Conservation (phyloP, 2,888 invertebrate genomes). For the Mesochorus sp. region DNA sequence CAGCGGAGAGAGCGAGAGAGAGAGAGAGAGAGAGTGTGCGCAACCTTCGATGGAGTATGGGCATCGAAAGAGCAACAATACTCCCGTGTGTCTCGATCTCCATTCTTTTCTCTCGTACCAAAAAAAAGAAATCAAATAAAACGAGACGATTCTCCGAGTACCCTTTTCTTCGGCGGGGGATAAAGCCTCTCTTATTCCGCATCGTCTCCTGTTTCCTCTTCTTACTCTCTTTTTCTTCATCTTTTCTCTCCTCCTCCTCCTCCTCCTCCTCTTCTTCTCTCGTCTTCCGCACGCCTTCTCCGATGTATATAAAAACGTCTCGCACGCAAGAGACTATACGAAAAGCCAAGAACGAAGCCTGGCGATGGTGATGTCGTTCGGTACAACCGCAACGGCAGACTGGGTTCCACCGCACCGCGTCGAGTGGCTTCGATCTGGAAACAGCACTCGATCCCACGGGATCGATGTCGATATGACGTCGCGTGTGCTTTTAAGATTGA, state of each 20-base stretch:
- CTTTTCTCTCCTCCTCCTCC: conserved; percentile 27
- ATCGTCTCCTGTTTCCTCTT: conserved; percentile 31
- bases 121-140: no score
- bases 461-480: conserved; percentile 64
- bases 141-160: conserved; percentile 12
- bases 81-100: conserved; percentile 14
- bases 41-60: conserved; percentile 15
- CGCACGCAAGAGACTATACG: conserved; percentile 20
- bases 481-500: no score
- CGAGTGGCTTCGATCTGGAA: conserved; percentile 58
- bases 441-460: conserved; percentile 63
- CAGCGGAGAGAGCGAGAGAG: background rate
- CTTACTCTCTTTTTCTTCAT: background rate
- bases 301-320: conserved; percentile 24
- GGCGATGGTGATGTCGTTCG: conserved; percentile 27
- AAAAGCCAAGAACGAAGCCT: background rate
- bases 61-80: conserved; percentile 27
- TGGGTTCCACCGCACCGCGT: conserved; percentile 30
- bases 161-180: conserved; percentile 59
- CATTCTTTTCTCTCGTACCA: conserved; percentile 23
- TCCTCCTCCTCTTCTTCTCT: conserved; percentile 12
- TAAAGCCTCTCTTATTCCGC: conserved; percentile 71
- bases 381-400: conserved; percentile 13
- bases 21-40: no score
- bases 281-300: conserved; percentile 8